Base-by-base conservation (phyloP, 2,888 invertebrate species). In the Amaurobius ferox region DNA sequence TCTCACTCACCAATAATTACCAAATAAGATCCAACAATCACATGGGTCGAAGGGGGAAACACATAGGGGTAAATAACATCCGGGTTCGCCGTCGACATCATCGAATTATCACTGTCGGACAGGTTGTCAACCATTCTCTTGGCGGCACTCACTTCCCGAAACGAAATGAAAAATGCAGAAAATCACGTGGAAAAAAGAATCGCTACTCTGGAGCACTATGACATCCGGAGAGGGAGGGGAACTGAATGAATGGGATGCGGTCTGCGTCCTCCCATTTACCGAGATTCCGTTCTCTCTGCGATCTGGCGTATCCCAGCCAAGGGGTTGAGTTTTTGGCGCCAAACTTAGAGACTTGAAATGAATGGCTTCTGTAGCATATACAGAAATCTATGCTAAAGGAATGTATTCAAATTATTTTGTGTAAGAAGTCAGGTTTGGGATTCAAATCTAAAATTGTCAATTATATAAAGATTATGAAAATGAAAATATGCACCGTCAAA, bases 11-110 rank as follows among this genome's bases (percentile, higher is more conserved):
- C 85, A 6, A 85, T 40, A 23, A 77, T 55, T 1, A 78, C 40
- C 40, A 85, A 40, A 30, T 85, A 85, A 1, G 71, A 48, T 55
- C 85, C 85, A 32, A 85, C 61, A 30, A 85, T 66, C 55, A 78
- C 39, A 40, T 85, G 77, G 3, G 85, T 85, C 3, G 85, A 71
- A 0, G 77, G 44, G 11, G 85, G 85, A 13, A 85, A 85, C 5
- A 28, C 16, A 44, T 77, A 67, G 6, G 71, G 71, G 44, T 74
- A 68, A 29, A 35, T 11, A 13, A 11, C 28, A 1, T 19, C 28
- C 11, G 64, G 44, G 3, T 67, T 55, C 5, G 55, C 55, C 2
- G 32, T 19, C 6, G 48, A 29, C 62, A 70, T 39, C 66, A 32
- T 30, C 28, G 70, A 19, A 0, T 28, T 40, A 39, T 64, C 64